A percentile compares a stretch with the other conserved stretches of the same genome.
Evolutionary conservation across 2,888 invertebrate genomes (phyloP).

Genomic region (Siphlonurus alternatus): DNA sequence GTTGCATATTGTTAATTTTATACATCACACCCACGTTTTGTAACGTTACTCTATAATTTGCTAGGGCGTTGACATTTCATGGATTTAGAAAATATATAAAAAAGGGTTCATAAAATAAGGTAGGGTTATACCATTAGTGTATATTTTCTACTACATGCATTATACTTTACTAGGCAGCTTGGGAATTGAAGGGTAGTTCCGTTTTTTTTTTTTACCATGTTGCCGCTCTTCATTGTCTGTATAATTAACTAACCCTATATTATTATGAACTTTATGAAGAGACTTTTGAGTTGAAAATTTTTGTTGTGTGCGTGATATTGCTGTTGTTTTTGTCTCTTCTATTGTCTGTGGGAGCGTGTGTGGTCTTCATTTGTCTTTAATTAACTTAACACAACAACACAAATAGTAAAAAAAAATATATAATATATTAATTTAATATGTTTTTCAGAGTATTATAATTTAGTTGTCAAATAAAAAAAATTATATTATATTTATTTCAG

Average conservation of each 20-base stretch:
- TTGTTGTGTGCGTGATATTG: not conserved
- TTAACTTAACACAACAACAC: not conserved
- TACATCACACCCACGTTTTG: conserved; percentile 6
- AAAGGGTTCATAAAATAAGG: not conserved
- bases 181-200: not conserved
- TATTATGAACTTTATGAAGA: not conserved
- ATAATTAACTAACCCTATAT: not conserved
- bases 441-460: not conserved
- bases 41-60: conserved; percentile 2
- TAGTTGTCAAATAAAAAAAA: not conserved
- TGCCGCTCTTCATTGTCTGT: no score
- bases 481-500: not conserved
- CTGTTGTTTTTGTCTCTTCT: no score
- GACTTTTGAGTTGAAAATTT: not conserved
- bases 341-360: not conserved
- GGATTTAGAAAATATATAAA: not conserved
- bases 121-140: not conserved
- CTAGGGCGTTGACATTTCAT: not conserved
- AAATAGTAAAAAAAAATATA: not conserved
- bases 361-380: not conserved
- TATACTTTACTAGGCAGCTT: not conserved
- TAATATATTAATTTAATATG: not conserved
- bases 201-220: not conserved
- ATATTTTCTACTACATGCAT: no score
- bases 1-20: no score